Conservation (phyloP, 2,113 vertebrate genomes). For the Lasiurus cinereus region DNA sequence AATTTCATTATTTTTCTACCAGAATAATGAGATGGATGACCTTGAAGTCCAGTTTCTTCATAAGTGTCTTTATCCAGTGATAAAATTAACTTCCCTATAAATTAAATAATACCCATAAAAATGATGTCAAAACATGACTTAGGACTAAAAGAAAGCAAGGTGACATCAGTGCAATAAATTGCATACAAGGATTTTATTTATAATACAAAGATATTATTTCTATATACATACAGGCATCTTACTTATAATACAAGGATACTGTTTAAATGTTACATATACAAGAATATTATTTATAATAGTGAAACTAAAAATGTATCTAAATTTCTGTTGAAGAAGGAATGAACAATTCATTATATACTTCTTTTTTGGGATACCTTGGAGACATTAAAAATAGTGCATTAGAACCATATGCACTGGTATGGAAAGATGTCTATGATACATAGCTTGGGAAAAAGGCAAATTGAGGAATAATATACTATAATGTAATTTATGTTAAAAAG, state of each 20-base stretch:
- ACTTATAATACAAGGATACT: not conserved
- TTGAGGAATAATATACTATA: not conserved
- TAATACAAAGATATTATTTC: not conserved
- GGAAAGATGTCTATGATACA: not conserved
- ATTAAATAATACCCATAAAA: constrained; percentile 45
- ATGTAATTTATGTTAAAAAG: not conserved
- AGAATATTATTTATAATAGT: not conserved
- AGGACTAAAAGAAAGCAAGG: constrained; percentile 36
- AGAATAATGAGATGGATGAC: constrained; percentile 91
- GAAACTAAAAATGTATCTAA: constrained; percentile 43
- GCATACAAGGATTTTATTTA: not conserved
- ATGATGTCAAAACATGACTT: constrained; percentile 3
- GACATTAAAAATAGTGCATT: not conserved
- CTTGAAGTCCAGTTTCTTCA: constrained; percentile 94
- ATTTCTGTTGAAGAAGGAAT: constrained; percentile 24
- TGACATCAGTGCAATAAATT: not conserved
- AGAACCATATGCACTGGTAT: not conserved
- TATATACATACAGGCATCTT: not conserved
- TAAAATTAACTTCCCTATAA: constrained; percentile 92
- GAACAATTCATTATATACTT: not conserved
- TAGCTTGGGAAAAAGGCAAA: not conserved
- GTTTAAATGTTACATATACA: not conserved
- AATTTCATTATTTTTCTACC: constrained; percentile 90
- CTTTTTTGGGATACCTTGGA: not conserved
- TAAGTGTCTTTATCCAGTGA: constrained; percentile 97